Evolutionary conservation across 2,113 vertebrate genomes (phyloP).

Genomic region (Sinosuthora webbiana): DNA sequence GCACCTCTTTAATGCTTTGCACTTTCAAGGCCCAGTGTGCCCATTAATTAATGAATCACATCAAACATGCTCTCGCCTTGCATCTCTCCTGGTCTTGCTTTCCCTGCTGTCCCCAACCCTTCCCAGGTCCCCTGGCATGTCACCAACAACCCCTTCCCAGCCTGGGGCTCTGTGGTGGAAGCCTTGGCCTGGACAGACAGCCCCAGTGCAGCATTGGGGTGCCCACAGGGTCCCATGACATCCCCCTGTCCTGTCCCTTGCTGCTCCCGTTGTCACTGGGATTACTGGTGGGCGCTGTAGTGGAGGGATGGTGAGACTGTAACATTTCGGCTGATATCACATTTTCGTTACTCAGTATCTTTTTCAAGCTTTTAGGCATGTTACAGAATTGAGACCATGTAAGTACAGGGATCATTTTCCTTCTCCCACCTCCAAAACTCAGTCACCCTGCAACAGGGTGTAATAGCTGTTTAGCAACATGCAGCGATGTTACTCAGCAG

Average conservation of each 20-base stretch:
- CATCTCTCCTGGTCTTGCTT: fast-evolving
- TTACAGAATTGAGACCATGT: background rate
- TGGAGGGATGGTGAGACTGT: background rate
- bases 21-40: background rate
- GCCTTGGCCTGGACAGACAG: background rate
- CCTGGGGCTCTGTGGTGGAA: background rate
- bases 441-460: background rate
- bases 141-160: background rate
- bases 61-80: background rate
- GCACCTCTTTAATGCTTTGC: conserved; percentile 26
- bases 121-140: background rate
- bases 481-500: background rate
- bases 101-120: background rate
- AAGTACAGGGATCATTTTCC: conserved; percentile 46
- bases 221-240: background rate
- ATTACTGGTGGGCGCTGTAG: background rate
- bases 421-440: conserved; percentile 13
- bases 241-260: background rate
- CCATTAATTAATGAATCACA: conserved; percentile 35
- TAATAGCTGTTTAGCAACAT: conserved; percentile 7
- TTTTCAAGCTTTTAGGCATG: background rate
- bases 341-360: background rate
- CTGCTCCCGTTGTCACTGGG: background rate
- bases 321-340: background rate
- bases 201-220: background rate